Conservation (phyloP, 2,888 invertebrate species). For the Hirtodrosophila duncani region DNA sequence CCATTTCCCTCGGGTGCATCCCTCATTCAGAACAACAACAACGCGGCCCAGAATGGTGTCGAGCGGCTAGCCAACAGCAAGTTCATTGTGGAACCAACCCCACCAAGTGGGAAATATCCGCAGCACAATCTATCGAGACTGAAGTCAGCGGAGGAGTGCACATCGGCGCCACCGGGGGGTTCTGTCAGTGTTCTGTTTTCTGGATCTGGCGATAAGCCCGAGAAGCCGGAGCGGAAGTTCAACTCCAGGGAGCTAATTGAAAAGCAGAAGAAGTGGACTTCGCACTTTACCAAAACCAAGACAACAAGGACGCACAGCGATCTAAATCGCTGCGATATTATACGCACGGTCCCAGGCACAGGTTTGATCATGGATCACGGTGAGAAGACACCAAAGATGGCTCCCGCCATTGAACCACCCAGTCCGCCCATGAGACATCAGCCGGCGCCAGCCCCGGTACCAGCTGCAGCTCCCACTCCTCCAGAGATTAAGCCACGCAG, state of each 20-base stretch:
- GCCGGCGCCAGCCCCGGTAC: slow-evolving; percentile 39
- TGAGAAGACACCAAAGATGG: slow-evolving; percentile 46
- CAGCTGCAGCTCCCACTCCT: slow-evolving; percentile 41
- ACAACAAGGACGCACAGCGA: slow-evolving; percentile 82
- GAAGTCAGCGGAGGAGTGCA: slow-evolving; percentile 79
- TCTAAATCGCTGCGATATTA: slow-evolving; percentile 80
- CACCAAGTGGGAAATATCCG: slow-evolving; percentile 54
- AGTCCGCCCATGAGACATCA: slow-evolving; percentile 74
- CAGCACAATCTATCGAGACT: slow-evolving; percentile 80
- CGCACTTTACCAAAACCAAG: slow-evolving; percentile 90
- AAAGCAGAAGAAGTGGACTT: slow-evolving; percentile 94
- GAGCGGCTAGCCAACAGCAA: slow-evolving; percentile 65
- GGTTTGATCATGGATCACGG: slow-evolving; percentile 78
- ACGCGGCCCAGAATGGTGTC: slow-evolving; percentile 68
- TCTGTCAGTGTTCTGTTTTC: slow-evolving; percentile 51
- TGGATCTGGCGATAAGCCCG: slow-evolving; percentile 82
- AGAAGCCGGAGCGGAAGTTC: slow-evolving; percentile 90
- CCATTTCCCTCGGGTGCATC: slow-evolving; percentile 76
- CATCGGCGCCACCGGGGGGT: slow-evolving; percentile 28
- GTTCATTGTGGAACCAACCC: slow-evolving; percentile 72
- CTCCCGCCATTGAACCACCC: slow-evolving; percentile 61
- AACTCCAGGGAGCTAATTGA: slow-evolving; percentile 92
- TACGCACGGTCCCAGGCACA: slow-evolving; percentile 79
- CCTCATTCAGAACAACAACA: slow-evolving; percentile 69
- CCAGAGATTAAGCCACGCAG: slow-evolving; percentile 78